These are phyloP conservation scores for Seira musarum DNA, from an alignment of 2,888 invertebrate species.

Conservation along the genomic window DNA sequence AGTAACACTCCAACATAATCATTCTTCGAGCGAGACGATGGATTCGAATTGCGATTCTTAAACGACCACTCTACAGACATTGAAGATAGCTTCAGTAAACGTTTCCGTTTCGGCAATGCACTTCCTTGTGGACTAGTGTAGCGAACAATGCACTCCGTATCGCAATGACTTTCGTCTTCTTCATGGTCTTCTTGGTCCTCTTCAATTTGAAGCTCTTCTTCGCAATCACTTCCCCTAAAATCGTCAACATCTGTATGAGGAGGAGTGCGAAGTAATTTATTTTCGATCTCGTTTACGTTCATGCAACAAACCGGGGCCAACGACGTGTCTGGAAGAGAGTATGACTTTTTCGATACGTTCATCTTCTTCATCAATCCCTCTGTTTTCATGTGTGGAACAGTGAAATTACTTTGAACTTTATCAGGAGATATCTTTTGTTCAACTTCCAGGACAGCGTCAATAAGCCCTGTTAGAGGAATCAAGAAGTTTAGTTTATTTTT, in stretches of 20 bases:
- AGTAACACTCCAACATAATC: slow-evolving; percentile 53
- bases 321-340: slow-evolving; percentile 67
- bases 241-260: neutral
- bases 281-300: slow-evolving; percentile 45
- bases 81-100: slow-evolving; percentile 45
- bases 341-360: slow-evolving; percentile 62
- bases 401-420: slow-evolving; percentile 30
- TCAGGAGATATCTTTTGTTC: slow-evolving; percentile 51
- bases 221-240: slow-evolving; percentile 5
- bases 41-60: slow-evolving; percentile 50
- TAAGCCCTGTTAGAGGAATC: neutral
- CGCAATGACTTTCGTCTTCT: no score
- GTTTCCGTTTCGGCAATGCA: slow-evolving; percentile 26
- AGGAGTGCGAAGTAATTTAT: neutral
- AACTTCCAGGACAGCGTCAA: slow-evolving; percentile 28
- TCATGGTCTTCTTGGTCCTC: no score
- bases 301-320: slow-evolving; percentile 64
- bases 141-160: slow-evolving; percentile 23
- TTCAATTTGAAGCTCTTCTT: no score
- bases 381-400: slow-evolving; percentile 21
- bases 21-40: slow-evolving; percentile 61
- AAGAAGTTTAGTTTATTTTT: no score
- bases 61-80: slow-evolving; percentile 65
- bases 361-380: no score
- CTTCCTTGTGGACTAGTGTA: slow-evolving; percentile 27